Percentiles rank a stretch among this genome's conserved stretches.
Conservation (phyloP, 64 coral and sea anemone species). For the Porites lutea region DNA sequence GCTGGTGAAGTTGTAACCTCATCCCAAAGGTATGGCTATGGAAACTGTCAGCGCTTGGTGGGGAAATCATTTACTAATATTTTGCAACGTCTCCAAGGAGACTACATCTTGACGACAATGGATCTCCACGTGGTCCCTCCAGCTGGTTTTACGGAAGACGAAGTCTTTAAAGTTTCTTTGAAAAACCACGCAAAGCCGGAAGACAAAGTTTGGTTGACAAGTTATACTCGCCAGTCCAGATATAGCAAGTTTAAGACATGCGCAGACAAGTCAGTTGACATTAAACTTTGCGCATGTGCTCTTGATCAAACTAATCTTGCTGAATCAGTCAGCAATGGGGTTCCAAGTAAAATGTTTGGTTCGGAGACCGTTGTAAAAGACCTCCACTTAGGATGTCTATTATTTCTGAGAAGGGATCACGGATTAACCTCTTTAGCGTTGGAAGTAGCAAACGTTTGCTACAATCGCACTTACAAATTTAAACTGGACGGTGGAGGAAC, state of each 20-base stretch:
- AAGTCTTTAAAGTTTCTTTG: conserved; percentile 71
- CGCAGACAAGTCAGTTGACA: conserved; percentile 44
- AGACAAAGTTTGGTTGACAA: conserved; percentile 7
- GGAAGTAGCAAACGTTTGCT: neutral
- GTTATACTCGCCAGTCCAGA: neutral
- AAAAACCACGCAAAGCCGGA: neutral
- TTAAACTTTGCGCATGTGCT: conserved; percentile 46
- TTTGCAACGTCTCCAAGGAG: conserved; percentile 2
- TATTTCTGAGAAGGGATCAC: neutral
- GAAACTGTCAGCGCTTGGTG: conserved; percentile 59
- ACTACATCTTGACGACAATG: conserved; percentile 43
- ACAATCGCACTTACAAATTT: neutral
- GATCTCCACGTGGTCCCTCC: conserved; percentile 60
- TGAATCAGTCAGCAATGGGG: neutral
- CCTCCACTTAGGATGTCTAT: neutral
- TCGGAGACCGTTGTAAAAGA: neutral
- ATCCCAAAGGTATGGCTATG: conserved; percentile 24
- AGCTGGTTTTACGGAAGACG: conserved; percentile 13
- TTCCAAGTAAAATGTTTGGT: conserved; percentile 4
- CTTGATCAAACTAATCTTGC: neutral
- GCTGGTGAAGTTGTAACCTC: neutral
- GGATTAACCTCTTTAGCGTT: neutral
- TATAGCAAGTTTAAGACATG: conserved; percentile 62
- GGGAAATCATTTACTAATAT: conserved; percentile 44
- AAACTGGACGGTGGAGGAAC: neutral